Base-by-base conservation (phyloP, 2,113 vertebrate species). In the Meles meles region DNA sequence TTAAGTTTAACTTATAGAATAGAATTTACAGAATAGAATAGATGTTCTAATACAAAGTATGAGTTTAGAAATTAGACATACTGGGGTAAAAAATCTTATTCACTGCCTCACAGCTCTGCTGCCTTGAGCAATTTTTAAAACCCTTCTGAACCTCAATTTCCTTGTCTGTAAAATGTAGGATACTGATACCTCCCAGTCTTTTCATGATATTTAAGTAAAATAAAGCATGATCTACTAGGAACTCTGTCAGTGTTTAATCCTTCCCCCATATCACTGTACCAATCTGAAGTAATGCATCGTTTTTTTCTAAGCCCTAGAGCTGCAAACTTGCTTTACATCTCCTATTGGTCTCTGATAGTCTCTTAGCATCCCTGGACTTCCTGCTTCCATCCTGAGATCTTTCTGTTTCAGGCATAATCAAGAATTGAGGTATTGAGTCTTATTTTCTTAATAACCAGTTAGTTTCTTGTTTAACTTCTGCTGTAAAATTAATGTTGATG, bases 371-470 rank as follows among this genome's bases (percentile, higher is more conserved):
- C 34, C 29, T 86, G 44, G 49, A 52, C 61, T 15, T 85, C 2
- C 14, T 76, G 29, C 25, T 76, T 92, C 83, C 25, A 57, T 89
- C 69, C 52, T 37, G 9, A 71, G 21, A 69, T 69, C 27, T 87
- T n/a, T 90, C 37, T 83, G 1, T 87, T 88, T 84, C 42, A 80
- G 18, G 10, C 14, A 44, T 72, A 76, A 29, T 87, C 39, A 88
- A 74, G 81, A 88, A 93, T 85, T 83, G 2, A 95, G 12, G 44
- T 37, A 74, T 87, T 79, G 57, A 88, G 20, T 93, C 79, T 82
- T 96, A 27, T 88, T 87, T 96, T 87, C 44, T 72, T 85, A 39
- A 20, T 95, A 97, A 37, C 47, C 25, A 74, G 44, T 90, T 90
- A 93, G 4, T 90, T 10, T 59, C 90, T 93, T 94, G 52, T 65